phyloP scores from a whole-genome alignment of 2,888 invertebrate genomes.

The Ischnura elegans region DNA sequence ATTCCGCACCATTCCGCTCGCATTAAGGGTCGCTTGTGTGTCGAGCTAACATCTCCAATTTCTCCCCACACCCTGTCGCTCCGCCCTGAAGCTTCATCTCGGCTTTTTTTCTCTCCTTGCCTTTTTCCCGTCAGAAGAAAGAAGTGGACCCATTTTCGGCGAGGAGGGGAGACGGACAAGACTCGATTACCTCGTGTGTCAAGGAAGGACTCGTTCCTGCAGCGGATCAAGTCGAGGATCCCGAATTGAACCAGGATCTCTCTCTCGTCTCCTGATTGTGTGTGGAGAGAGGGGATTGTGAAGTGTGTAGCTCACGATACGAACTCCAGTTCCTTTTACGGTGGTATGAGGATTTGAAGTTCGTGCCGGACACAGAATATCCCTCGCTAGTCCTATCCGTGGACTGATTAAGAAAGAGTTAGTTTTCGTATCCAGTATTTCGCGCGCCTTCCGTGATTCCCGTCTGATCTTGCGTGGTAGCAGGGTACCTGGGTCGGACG shows the following conservation, averaged over 20 bases:
- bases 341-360: background rate
- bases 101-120: background rate
- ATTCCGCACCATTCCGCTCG: constrained; percentile 13
- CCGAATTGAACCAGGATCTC: background rate
- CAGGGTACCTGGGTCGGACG: background rate
- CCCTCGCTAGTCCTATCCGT: background rate
- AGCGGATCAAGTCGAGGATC: background rate
- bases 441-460: background rate
- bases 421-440: background rate
- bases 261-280: background rate
- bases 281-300: too few species aligned
- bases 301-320: background rate
- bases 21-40: constrained; percentile 1
- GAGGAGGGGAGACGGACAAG: background rate
- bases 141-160: constrained; percentile 2
- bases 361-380: too few species aligned
- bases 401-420: background rate
- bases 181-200: background rate
- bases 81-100: background rate
- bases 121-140: background rate
- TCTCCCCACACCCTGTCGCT: background rate
- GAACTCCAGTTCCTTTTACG: background rate
- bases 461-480: background rate
- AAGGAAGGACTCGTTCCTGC: background rate
- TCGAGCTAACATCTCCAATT: constrained; percentile 2